Evolutionary conservation across 2,888 invertebrate species (phyloP).

Genomic region (Trypoxylon attenuatum): DNA sequence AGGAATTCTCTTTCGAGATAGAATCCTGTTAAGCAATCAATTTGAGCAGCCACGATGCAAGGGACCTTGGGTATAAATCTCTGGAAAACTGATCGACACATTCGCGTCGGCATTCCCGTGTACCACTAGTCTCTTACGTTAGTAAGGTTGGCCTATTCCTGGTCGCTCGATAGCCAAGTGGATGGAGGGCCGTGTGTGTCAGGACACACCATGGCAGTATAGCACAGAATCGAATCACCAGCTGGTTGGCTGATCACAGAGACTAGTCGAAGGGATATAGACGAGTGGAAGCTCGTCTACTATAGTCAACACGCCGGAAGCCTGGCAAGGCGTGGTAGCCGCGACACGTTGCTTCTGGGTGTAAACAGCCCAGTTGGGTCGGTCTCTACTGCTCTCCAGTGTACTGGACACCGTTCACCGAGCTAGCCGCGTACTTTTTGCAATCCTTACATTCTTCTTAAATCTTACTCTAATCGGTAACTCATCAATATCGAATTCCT

Average conservation of each 20-base stretch:
- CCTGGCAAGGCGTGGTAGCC: conserved; percentile 56
- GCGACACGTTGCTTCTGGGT: conserved; percentile 48
- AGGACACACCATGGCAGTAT: conserved; percentile 17
- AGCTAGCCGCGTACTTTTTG: conserved; percentile 42
- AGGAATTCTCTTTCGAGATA: too few species aligned
- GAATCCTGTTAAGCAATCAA: too few species aligned
- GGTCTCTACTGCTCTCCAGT: conserved; percentile 42
- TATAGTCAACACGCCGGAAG: conserved; percentile 54
- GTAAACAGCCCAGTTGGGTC: conserved; percentile 53
- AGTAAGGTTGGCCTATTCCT: conserved; percentile 40
- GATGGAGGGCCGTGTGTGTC: conserved; percentile 10
- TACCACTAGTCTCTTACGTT: too few species aligned
- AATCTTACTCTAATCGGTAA: too few species aligned
- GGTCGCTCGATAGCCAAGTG: conserved; percentile 5
- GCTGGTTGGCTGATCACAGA: conserved; percentile 59
- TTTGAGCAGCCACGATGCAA: conserved; percentile 22
- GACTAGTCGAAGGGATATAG: conserved; percentile 12
- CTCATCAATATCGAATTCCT: too few species aligned
- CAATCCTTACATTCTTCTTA: too few species aligned
- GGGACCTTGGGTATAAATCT: conserved; percentile 39
- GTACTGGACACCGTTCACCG: conserved; percentile 47
- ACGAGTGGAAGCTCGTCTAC: conserved; percentile 30
- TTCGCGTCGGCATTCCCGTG: conserved; percentile 50
- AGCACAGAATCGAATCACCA: conserved; percentile 51
- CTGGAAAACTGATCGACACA: conserved; percentile 22